A percentile compares a stretch with the other conserved stretches of the same genome.
Conservation (phyloP, 1,140 invertebrate genomes). For the Rhagoletis pomonella region DNA sequence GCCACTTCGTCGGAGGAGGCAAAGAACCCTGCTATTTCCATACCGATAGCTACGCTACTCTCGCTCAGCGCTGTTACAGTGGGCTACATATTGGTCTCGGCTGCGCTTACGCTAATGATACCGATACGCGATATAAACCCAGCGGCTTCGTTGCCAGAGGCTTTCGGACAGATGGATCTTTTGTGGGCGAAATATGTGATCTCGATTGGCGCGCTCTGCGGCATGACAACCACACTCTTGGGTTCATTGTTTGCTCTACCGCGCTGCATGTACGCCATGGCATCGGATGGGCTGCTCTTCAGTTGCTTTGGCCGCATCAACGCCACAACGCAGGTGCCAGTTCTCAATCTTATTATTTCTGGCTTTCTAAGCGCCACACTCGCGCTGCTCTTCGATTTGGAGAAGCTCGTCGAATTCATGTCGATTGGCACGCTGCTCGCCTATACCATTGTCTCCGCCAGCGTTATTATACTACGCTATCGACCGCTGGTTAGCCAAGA, state of each 20-base stretch:
- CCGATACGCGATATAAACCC: constrained; percentile 85
- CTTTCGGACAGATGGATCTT: constrained; percentile 83
- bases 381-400: constrained; percentile 90
- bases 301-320: constrained; percentile 85
- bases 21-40: constrained; percentile 84
- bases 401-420: constrained; percentile 95
- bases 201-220: constrained; percentile 90
- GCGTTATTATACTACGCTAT: constrained; percentile 90
- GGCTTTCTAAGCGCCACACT: constrained; percentile 86
- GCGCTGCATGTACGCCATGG: constrained; percentile 91
- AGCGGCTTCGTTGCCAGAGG: constrained; percentile 88
- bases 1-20: constrained; percentile 91
- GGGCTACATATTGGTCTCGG: constrained; percentile 87
- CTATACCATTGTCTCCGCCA: constrained; percentile 92
- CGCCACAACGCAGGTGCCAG: constrained; percentile 86
- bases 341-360: constrained; percentile 87
- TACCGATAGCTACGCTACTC: constrained; percentile 86
- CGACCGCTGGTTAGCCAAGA: constrained; percentile 77
- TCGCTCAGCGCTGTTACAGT: constrained; percentile 87
- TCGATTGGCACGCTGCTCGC: constrained; percentile 93
- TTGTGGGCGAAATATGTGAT: constrained; percentile 92
- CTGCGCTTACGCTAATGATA: constrained; percentile 88
- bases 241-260: constrained; percentile 90
- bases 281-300: constrained; percentile 89
- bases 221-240: constrained; percentile 91